Conservation (phyloP, 2,797 vertebrate genomes). For the Sebastes hubbsi region DNA sequence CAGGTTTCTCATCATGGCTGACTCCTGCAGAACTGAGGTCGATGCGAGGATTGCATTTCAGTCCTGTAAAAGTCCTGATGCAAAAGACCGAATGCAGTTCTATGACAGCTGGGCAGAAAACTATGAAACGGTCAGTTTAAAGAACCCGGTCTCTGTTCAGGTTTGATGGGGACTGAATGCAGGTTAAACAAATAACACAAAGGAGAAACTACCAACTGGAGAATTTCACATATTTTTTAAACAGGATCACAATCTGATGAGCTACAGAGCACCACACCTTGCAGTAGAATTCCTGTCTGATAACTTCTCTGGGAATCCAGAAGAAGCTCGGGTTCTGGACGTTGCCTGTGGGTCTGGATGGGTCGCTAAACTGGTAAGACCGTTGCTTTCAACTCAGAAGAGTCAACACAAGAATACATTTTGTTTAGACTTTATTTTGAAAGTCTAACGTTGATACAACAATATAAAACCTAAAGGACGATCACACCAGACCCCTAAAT, state of each 20-base stretch:
- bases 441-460: too few relatives aligned
- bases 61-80: background rate
- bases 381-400: too few relatives aligned
- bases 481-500: too few relatives aligned
- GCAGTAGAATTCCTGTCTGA: background rate
- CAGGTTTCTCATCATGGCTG: background rate
- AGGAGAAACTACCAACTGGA: background rate
- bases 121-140: background rate
- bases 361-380: slow-evolving; percentile 30
- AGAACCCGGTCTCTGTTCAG: background rate
- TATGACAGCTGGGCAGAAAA: background rate
- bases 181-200: too few relatives aligned
- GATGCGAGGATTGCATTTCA: background rate
- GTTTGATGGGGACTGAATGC: background rate
- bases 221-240: too few relatives aligned
- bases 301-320: background rate
- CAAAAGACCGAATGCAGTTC: background rate
- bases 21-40: background rate
- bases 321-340: slow-evolving; percentile 16
- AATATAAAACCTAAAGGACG: too few relatives aligned
- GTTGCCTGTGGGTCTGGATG: slow-evolving; percentile 40
- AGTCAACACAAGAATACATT: too few relatives aligned
- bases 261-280: background rate
- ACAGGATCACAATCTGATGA: background rate
- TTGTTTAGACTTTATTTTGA: too few relatives aligned